Conservation (phyloP, 2,797 vertebrate species). For the Manis pentadactyla region DNA sequence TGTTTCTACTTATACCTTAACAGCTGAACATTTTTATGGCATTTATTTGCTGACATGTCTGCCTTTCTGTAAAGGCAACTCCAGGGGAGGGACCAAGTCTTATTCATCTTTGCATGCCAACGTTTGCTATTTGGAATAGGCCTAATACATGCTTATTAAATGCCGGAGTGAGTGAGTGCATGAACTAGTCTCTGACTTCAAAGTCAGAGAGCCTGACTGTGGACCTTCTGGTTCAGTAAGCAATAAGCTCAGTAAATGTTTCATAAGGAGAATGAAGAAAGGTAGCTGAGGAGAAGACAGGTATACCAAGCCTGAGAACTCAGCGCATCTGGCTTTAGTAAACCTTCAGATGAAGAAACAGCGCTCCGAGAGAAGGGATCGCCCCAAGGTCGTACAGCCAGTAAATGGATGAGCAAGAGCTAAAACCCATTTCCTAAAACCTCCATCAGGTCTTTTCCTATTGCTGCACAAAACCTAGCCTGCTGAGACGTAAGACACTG, state of each 20-base stretch:
- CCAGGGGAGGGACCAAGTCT: background rate
- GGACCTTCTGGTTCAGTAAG: background rate
- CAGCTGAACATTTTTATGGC: background rate
- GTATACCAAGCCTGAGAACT: background rate
- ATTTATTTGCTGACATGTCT: background rate
- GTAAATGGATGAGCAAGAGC: background rate
- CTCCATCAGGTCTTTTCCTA: background rate
- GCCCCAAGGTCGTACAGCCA: constrained; percentile 70
- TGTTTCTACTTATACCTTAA: background rate
- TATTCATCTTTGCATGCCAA: background rate
- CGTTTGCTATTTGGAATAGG: background rate
- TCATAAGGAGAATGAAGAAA: background rate
- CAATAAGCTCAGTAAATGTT: background rate
- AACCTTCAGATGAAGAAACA: background rate
- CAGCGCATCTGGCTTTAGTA: background rate
- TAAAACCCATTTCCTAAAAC: background rate
- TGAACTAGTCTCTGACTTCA: background rate
- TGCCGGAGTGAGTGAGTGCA: background rate
- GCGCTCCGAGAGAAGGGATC: background rate
- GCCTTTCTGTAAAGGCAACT: background rate
- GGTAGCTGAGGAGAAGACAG: background rate
- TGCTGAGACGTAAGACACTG: background rate
- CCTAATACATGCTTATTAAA: background rate
- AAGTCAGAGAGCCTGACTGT: background rate
- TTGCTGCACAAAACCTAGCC: background rate